Evolutionary conservation across 2,113 vertebrate species (phyloP).

Genomic region (Sminthopsis crassicaudata): DNA sequence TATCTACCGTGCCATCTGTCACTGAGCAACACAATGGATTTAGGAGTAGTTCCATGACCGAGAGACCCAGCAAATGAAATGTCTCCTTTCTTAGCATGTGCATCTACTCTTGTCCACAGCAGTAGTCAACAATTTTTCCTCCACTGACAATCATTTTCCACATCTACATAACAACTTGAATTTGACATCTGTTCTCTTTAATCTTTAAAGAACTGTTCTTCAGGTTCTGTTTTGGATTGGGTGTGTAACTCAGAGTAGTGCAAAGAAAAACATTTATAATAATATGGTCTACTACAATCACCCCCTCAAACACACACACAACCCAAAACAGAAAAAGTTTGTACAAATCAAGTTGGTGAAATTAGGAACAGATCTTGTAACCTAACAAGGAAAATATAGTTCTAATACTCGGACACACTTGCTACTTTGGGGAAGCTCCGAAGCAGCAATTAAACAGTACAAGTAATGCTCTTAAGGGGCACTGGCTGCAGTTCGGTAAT

Average conservation of each 20-base stretch:
- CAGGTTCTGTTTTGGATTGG: not conserved
- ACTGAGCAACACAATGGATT: conserved; percentile 53
- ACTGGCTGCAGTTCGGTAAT: conserved; percentile 71
- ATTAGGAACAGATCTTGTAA: not conserved
- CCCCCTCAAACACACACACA: too few relatives aligned
- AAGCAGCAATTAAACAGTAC: conserved; percentile 75
- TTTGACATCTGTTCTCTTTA: not conserved
- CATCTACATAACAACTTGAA: conserved; percentile 13
- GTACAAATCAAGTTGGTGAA: not conserved
- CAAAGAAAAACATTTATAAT: not conserved
- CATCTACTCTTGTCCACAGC: not conserved
- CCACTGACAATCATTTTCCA: not conserved
- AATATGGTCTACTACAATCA: not conserved
- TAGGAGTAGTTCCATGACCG: conserved; percentile 45
- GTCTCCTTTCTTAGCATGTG: not conserved
- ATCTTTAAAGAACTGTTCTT: not conserved
- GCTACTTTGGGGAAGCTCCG: conserved; percentile 34
- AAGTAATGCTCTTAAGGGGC: conserved; percentile 67
- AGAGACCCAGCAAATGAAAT: conserved; percentile 20
- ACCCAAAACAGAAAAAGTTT: not conserved
- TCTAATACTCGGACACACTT: rapidly evolving
- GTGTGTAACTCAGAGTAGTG: not conserved
- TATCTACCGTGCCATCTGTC: conserved; percentile 67
- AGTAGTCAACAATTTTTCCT: not conserved
- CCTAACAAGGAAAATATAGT: rapidly evolving